phyloP scores from a whole-genome alignment of 1,140 invertebrate species.

The Gyrodactylus bullatarudis region DNA sequence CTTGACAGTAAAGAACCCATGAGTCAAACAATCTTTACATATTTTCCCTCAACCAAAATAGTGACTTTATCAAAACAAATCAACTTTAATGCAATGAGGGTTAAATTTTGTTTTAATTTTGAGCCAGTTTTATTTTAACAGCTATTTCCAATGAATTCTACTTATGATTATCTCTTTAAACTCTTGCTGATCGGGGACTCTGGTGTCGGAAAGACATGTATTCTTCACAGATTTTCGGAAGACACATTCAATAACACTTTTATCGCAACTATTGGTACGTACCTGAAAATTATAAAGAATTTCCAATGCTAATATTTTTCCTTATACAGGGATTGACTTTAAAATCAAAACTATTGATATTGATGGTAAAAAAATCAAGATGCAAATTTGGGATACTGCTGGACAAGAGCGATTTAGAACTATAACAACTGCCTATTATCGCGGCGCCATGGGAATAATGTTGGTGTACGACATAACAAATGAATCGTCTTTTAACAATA shows the following conservation, averaged over 20 bases:
- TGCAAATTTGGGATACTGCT: slow-evolving; percentile 43
- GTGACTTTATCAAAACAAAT: background rate
- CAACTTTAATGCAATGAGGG: background rate
- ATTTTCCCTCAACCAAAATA: no score
- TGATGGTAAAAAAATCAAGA: slow-evolving; percentile 1
- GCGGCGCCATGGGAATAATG: slow-evolving; percentile 29
- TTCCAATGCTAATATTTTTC: background rate
- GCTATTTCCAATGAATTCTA: background rate
- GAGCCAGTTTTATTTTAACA: background rate
- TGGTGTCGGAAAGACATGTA: slow-evolving; percentile 91
- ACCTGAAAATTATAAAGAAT: background rate
- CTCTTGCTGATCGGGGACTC: slow-evolving; percentile 92
- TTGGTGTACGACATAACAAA: slow-evolving; percentile 8
- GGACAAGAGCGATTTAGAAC: slow-evolving; percentile 90
- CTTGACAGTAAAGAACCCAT: background rate
- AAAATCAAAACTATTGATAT: slow-evolving; percentile 5
- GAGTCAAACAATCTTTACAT: no score
- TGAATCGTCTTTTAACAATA: slow-evolving; percentile 7
- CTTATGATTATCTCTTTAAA: slow-evolving; percentile 87
- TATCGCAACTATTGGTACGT: slow-evolving; percentile 62
- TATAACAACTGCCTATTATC: slow-evolving; percentile 81
- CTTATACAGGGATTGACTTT: background rate
- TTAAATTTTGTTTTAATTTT: background rate
- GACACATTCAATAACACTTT: slow-evolving; percentile 97
- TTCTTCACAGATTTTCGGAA: slow-evolving; percentile 92